Percentiles rank a stretch among this genome's conserved stretches.
Conservation (phyloP, 2,113 vertebrate genomes). For the Malurus elegans region DNA sequence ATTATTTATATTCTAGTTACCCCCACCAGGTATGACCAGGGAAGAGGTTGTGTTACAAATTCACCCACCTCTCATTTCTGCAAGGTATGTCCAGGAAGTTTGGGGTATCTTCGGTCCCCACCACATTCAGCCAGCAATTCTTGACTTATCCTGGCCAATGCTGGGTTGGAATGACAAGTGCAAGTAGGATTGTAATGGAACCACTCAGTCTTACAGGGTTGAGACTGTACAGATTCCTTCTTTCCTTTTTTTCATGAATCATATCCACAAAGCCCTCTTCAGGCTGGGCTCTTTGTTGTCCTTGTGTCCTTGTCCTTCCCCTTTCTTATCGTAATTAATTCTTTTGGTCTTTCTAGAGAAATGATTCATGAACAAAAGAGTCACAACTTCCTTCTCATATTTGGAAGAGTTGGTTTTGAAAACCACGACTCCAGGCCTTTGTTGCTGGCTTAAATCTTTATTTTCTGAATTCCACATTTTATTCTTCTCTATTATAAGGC, state of each 20-base stretch:
- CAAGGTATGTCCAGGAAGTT: background rate
- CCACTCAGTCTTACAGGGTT: background rate
- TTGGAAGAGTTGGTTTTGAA: background rate
- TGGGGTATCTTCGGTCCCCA: background rate
- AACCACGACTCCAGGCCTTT: background rate
- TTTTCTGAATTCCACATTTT: background rate
- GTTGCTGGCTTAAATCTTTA: background rate
- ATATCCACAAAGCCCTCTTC: background rate
- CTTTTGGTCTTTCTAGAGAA: background rate
- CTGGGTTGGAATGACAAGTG: background rate
- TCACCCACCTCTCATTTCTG: background rate
- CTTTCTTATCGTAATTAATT: background rate
- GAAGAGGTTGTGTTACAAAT: background rate
- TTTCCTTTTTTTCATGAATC: background rate
- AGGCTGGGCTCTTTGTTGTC: background rate
- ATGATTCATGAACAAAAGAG: background rate
- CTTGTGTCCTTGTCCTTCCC: background rate
- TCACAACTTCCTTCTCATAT: background rate
- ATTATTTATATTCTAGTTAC: background rate
- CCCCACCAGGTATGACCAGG: background rate
- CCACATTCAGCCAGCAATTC: background rate
- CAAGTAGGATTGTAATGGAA: background rate
- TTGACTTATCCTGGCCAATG: background rate
- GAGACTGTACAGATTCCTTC: background rate
- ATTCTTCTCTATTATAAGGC: background rate